Conservation (phyloP, 2,888 invertebrate genomes). For the Eristalis intricaria region DNA sequence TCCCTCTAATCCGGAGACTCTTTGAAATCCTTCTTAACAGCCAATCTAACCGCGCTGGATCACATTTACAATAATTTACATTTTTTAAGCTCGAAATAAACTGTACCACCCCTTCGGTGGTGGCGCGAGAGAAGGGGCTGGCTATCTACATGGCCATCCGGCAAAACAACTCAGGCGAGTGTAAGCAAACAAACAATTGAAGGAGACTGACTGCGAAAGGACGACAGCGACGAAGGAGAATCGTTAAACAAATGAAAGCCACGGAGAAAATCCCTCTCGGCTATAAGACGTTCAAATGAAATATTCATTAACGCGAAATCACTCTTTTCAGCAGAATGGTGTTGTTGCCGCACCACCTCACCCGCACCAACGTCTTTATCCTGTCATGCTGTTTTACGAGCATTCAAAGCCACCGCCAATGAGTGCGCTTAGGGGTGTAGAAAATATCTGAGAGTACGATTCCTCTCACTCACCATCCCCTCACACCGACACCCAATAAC, state of each 20-base stretch:
- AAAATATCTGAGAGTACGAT: conserved; percentile 40
- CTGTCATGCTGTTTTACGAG: conserved; percentile 56
- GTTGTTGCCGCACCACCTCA: conserved; percentile 23
- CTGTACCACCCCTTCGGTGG: conserved; percentile 68
- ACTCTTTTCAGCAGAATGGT: conserved; percentile 64
- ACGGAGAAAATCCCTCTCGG: conserved; percentile 68
- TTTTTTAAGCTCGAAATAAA: conserved; percentile 74
- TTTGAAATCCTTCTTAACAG: conserved; percentile 74
- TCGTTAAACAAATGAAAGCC: conserved; percentile 72
- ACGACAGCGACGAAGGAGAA: conserved; percentile 62
- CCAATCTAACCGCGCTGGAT: conserved; percentile 75
- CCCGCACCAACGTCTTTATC: not conserved
- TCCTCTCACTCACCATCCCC: conserved; percentile 45
- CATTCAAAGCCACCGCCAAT: conserved; percentile 46
- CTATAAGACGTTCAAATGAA: conserved; percentile 75
- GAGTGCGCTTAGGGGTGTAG: conserved; percentile 54
- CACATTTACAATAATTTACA: conserved; percentile 78
- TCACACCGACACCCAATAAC: conserved; percentile 45
- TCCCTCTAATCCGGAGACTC: conserved; percentile 60
- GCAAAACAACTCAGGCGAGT: conserved; percentile 68
- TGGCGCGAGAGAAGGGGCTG: conserved; percentile 14
- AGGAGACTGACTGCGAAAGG: conserved; percentile 42
- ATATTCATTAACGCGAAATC: conserved; percentile 77
- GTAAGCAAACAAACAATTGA: conserved; percentile 69
- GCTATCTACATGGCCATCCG: conserved; percentile 70